Evolutionary conservation across 2,797 vertebrate species (phyloP), one percentile per base, ranked within the genome.

Genomic region (Peromyscus attwateri): DNA sequence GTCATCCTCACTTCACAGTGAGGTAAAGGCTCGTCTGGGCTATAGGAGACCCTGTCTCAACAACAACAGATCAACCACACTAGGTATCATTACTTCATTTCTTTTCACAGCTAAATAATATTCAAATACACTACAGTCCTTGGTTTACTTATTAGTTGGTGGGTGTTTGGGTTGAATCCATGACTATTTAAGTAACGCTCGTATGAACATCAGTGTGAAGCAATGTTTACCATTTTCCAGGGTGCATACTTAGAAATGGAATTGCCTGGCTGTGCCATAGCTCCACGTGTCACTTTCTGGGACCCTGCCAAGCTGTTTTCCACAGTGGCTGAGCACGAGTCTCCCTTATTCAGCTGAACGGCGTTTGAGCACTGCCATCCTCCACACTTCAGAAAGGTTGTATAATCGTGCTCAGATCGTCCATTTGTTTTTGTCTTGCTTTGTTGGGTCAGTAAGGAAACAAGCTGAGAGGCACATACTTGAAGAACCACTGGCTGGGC

Each of bases 311-410:
- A 55, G 46, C 40, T n/a, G 64, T n/a, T 27, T 52, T n/a, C 27
- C 64, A 70, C 64, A 12, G 83, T n/a, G 46, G 46, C 83, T 57
- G 57, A 82, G 25, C 40, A 27, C 80, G 25, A 9, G 77, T 52
- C 80, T 87, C 77, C 25, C 71, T 68, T 52, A 62, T 81, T 87
- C 75, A n/a, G 25, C 37, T 27, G 71, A 84, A 91, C 29, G n/a
- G 34, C 76, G 90, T 85, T 85, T 64, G 40, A 68, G 88, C 25
- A 27, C 23, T 84, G 17, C 82, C 57, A 57, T 60, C 91, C 91
- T 89, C 68, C 68, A 93, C 96, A 76, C 52, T 88, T 81, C 85
- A 73, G 27, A 76, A 91, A 92, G 66, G 23, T 68, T 85, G 3
- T 60, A 64, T 82, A 89, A 91, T 13, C 23, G 40, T 1, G 29